Evolutionary conservation across 2,888 invertebrate species (phyloP).

Genomic region (Pharmacophagus antenor): DNA sequence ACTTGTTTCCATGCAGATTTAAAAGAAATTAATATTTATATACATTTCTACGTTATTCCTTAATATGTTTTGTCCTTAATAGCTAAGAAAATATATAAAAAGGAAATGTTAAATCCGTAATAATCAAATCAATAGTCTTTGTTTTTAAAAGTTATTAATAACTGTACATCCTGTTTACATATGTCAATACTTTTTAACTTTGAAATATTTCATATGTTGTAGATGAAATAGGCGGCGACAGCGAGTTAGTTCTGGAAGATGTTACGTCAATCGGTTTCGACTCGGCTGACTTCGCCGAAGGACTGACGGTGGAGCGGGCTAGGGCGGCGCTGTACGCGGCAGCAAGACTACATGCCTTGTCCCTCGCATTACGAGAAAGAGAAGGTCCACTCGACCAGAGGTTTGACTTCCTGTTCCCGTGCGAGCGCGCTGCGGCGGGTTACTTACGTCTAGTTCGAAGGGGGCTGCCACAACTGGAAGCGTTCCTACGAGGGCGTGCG

Average conservation of each 20-base stretch:
- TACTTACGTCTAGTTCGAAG: constrained; percentile 89
- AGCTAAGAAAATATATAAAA: too few relatives aligned
- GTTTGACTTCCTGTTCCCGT: constrained; percentile 86
- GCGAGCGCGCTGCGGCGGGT: constrained; percentile 88
- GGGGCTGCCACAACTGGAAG: constrained; percentile 87
- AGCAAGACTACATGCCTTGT: constrained; percentile 87
- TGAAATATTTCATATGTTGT: constrained; percentile 37
- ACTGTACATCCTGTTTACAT: too few relatives aligned
- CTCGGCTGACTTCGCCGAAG: constrained; percentile 85
- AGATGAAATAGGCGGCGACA: constrained; percentile 75
- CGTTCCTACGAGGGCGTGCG: constrained; percentile 84
- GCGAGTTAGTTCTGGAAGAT: constrained; percentile 88
- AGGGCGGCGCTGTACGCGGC: constrained; percentile 86
- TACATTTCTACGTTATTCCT: not conserved
- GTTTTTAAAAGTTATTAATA: too few relatives aligned
- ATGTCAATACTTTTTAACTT: not conserved
- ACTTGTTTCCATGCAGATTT: constrained; percentile 11
- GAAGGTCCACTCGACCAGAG: constrained; percentile 72
- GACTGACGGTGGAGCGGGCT: constrained; percentile 83
- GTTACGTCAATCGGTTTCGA: constrained; percentile 84
- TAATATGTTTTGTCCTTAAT: not conserved
- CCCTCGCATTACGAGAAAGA: constrained; percentile 78
- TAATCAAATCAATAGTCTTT: too few relatives aligned
- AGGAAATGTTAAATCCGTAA: too few relatives aligned
- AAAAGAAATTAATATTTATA: not conserved